Conservation (phyloP, 2,888 invertebrate genomes). For the Dryomyza anilis region DNA sequence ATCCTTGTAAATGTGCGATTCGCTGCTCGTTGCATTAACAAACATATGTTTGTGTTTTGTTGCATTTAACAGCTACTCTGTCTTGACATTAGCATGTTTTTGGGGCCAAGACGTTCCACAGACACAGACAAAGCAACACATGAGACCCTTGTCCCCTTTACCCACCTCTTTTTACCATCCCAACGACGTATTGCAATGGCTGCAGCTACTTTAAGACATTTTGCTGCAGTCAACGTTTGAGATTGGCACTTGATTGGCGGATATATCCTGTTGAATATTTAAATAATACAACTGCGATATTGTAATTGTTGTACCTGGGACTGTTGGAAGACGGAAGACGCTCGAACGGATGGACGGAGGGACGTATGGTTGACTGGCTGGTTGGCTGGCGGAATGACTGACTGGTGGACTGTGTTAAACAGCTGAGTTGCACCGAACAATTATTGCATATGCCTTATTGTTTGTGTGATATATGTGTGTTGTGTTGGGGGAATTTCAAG, state of each 20-base stretch:
- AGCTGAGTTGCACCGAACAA: too few species aligned
- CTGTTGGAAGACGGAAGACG: not conserved
- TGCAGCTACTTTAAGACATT: conserved; percentile 41
- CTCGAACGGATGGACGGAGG: not conserved
- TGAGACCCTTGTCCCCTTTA: not conserved
- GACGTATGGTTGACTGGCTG: not conserved
- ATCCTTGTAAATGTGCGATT: too few species aligned
- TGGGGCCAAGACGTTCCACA: not conserved
- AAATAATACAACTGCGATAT: conserved; percentile 31
- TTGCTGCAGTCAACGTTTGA: conserved; percentile 45
- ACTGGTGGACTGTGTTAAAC: too few species aligned
- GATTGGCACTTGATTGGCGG: conserved; percentile 59
- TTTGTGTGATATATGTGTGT: not conserved
- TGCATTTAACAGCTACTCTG: not conserved
- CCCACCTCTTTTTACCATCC: not conserved
- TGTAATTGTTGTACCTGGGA: not conserved
- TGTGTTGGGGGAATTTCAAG: not conserved
- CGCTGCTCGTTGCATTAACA: too few species aligned
- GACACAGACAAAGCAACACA: too few species aligned
- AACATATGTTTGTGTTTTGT: too few species aligned
- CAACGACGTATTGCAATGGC: conserved; percentile 40
- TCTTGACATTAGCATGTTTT: conserved; percentile 2
- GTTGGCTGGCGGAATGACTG: not conserved
- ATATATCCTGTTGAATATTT: conserved; percentile 58
- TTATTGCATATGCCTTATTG: not conserved